Base-by-base conservation (phyloP, 2,797 vertebrate genomes). In the Heteromormyrus szaboi region DNA sequence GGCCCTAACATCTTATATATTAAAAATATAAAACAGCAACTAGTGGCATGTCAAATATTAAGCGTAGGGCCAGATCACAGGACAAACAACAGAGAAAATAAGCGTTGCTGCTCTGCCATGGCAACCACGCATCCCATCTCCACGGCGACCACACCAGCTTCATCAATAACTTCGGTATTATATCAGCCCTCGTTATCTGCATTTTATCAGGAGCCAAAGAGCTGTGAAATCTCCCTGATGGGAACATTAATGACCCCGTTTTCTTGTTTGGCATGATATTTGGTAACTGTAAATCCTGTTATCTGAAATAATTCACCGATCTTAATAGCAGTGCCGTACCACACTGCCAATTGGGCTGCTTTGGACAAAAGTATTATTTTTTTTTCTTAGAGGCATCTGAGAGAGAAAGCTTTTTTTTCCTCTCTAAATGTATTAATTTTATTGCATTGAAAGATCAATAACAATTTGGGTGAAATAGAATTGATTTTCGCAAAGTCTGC, bases 401-500 rank as follows among this genome's bases (percentile, higher is more conserved):
- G 5, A 3, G 76, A 85, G 46, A 89, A 89, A 48, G 88, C 89
- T 89, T 89, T 88, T 86, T 91, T 91, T 88, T 46, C 85, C 72
- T 90, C 91, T 91, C 88, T 89, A 89, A 91, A 90, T 89, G 90
- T 89, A 91, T 92, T 91, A 88, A 88, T 89, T 91, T 86, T 91
- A 92, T 91, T 68, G 59, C 72, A 88, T 86, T 83, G 76, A 88
- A 85, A 41, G 88, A 92, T 93, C 91, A 90, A 91, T 92, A 93
- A 90, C 90, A 89, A 92, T 91, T 92, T 91, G 88, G 53, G 89
- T 88, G n/a, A 88, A 89, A 88, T 85, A 89, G 76, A 89, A 91
- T 91, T 87, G 85, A 89, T 90, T 92, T 92, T 88, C 85, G 89
- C 86, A 91, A 90, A 89, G 90, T 62, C 22, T 88, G 56, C 56